Base-by-base conservation (phyloP, 2,113 vertebrate genomes). In the Vulpes vulpes region DNA sequence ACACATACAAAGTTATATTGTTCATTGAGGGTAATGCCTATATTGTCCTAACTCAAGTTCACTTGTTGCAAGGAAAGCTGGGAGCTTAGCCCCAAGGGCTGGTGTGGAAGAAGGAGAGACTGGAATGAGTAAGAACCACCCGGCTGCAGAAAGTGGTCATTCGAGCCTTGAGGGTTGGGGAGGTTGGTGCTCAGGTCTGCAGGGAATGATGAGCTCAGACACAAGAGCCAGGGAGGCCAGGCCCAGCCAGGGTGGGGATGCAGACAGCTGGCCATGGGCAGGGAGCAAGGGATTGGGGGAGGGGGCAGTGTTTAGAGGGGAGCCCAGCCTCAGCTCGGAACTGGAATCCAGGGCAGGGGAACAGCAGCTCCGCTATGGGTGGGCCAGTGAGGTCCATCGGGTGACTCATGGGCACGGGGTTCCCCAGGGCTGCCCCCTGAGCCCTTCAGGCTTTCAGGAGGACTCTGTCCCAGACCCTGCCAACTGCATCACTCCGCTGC, bases 1-100 rank as follows among this genome's bases (percentile, higher is more conserved):
- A 96, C n/a, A 57, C n/a, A 38, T 25, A 82, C 73, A 92, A 64
- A 43, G 55, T 92, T 79, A 67, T 25, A 69, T 76, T 96, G 91
- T 96, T 94, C 67, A n/a, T 57, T 43, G 57, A 90, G 30, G 15
- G 80, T 55, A 17, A 81, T 73, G 91, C n/a, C 69, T 59, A 1
- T 73, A 38, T 51, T 87, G 88, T 88, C 67, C 55, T 89, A 79
- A 59, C n/a, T 89, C 73, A 59, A 90, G 91, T 62, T 92, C 62
- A 57, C 35, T 94, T 55, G 5, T 49, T 84, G 27, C 71, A 60
- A 62, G 65, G 87, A 91, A 85, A 84, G 65, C 83, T 79, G 60
- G 60, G 35, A 86, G 38, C 62, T 89, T 38, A 83, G 80, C 8
- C 57, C 57, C 11, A 19, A 49, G 38, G 57, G 51, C 83, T 91